phyloP scores from a whole-genome alignment of 35 echinoderm and acorn worm genomes.

The Heliocidaris tuberculata region DNA sequence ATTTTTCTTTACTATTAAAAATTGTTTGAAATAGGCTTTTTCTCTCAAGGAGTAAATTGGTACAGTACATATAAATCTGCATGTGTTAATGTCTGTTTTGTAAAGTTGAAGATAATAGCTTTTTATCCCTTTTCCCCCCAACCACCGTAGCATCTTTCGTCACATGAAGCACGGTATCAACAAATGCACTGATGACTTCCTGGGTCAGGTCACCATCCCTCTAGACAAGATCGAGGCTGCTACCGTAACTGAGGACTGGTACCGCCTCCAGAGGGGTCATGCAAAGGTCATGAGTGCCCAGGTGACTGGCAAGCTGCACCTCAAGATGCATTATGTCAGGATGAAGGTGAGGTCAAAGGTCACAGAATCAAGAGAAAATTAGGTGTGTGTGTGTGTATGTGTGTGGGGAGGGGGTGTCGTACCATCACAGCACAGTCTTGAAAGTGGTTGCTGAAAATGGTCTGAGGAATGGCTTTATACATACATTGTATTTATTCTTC shows the following conservation, averaged over 20 bases:
- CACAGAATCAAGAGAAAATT: not conserved
- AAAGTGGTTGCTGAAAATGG: too few species aligned
- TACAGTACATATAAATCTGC: too few species aligned
- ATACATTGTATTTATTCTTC: too few species aligned
- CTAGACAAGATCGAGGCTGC: constrained; percentile 72
- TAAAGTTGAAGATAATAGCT: not conserved
- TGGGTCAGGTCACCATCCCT: constrained; percentile 76
- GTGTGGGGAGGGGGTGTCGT: too few species aligned
- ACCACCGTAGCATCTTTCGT: constrained; percentile 68
- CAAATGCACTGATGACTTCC: constrained; percentile 85
- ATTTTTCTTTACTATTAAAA: too few species aligned
- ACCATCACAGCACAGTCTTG: too few species aligned
- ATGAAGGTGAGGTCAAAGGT: constrained; percentile 72
- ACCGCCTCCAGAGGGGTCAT: constrained; percentile 60
- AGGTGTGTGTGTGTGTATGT: too few species aligned
- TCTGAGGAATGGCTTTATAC: too few species aligned
- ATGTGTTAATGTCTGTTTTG: too few species aligned
- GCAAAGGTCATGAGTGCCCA: constrained; percentile 45
- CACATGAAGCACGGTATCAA: constrained; percentile 92
- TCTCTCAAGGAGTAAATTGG: too few species aligned
- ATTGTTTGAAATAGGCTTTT: too few species aligned
- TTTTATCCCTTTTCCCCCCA: not conserved
- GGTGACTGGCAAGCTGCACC: constrained; percentile 66
- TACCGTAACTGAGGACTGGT: constrained; percentile 76
- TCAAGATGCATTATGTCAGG: constrained; percentile 74